A percentile compares a stretch with the other conserved stretches of the same genome.
phyloP scores from a whole-genome alignment of 2,888 invertebrate genomes.

The Drosophila trichaetosa region DNA sequence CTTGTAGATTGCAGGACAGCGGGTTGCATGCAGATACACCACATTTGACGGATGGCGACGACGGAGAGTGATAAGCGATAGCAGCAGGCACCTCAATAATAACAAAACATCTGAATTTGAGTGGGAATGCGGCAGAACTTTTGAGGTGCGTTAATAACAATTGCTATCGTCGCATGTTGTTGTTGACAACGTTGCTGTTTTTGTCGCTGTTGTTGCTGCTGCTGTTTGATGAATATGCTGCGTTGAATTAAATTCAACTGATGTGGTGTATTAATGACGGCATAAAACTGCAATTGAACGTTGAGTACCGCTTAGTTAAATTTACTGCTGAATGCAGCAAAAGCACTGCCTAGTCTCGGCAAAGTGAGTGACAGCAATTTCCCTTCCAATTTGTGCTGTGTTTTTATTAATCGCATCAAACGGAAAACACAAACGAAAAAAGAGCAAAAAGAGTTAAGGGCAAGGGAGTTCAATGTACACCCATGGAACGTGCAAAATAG shows the following conservation, averaged over 20 bases:
- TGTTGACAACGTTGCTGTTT: conserved; percentile 31
- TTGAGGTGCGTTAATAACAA: conserved; percentile 47
- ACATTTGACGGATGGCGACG: conserved; percentile 40
- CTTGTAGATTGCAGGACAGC: conserved; percentile 4
- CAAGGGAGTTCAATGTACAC: conserved; percentile 41
- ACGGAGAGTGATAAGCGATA: conserved; percentile 61
- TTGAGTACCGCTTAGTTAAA: conserved; percentile 22
- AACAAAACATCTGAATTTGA: conserved; percentile 22
- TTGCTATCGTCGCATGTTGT: conserved; percentile 56
- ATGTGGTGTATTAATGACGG: conserved; percentile 75
- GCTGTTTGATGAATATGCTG: conserved; percentile 73
- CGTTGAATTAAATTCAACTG: conserved; percentile 78
- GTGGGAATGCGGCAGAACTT: conserved; percentile 3
- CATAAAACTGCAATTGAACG: conserved; percentile 19
- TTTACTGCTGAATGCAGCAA: conserved; percentile 57
- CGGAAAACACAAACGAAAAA: conserved; percentile 25
- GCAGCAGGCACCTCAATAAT: conserved; percentile 25
- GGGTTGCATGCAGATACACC: conserved; percentile 4
- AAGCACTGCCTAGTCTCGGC: conserved; percentile 10
- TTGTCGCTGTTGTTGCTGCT: conserved; percentile 39
- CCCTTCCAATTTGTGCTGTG: conserved; percentile 72
- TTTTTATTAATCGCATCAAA: conserved; percentile 68
- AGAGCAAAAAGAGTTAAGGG: conserved; percentile 22
- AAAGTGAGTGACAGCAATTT: conserved; percentile 76
- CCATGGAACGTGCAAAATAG: conserved; percentile 22